Conservation (phyloP, 2,797 vertebrate genomes). For the Crenichthys baileyi region DNA sequence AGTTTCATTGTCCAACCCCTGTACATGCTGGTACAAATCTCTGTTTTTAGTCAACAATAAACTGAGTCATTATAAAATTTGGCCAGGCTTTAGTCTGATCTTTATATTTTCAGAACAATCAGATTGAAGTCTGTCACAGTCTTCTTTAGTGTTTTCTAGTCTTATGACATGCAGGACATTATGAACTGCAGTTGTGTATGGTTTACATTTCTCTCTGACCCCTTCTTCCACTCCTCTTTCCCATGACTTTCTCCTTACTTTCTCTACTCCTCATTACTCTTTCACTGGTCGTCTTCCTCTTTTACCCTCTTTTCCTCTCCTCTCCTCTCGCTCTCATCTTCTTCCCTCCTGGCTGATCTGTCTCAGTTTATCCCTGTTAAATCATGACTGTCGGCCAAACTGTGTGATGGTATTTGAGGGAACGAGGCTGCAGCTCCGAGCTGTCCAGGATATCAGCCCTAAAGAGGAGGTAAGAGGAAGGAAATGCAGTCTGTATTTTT, state of each 20-base stretch:
- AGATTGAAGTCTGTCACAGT: neutral
- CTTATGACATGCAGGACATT: neutral
- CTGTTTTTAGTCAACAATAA: neutral
- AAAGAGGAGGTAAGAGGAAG: constrained; percentile 88
- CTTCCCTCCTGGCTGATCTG: constrained; percentile 30
- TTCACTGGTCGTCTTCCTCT: neutral
- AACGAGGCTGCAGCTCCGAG: constrained; percentile 86
- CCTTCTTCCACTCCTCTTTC: neutral
- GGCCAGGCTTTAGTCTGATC: neutral
- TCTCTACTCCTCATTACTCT: neutral
- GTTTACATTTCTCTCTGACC: neutral
- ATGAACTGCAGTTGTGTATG: neutral
- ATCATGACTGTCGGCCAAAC: constrained; percentile 96
- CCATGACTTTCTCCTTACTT: neutral
- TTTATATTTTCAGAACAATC: neutral
- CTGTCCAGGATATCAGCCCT: constrained; percentile 83
- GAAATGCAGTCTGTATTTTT: constrained; percentile 11
- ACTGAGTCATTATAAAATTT: neutral
- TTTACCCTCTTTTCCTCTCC: neutral
- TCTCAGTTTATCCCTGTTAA: constrained; percentile 92
- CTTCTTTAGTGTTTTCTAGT: neutral
- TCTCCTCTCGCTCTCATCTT: constrained; percentile 1
- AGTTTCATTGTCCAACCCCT: too few species aligned
- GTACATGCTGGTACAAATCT: neutral
- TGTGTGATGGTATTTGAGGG: constrained; percentile 92